Evolutionary conservation across 1,140 invertebrate genomes (phyloP).

Genomic region (Tetramorium alpestre): DNA sequence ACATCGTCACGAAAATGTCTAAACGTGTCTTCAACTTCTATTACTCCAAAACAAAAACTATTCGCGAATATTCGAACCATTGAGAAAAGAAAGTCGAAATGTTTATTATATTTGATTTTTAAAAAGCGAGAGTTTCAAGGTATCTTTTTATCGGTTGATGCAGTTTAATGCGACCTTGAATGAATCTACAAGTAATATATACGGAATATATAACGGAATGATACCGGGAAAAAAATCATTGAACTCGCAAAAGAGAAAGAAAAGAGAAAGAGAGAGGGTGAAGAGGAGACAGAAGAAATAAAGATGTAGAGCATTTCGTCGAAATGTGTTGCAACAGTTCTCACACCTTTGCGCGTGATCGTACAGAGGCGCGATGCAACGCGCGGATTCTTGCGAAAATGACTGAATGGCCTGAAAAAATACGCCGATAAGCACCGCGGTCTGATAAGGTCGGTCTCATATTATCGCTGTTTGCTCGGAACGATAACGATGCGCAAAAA

Average conservation of each 20-base stretch:
- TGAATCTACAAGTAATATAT: neutral
- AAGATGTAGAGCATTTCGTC: neutral
- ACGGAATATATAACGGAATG: neutral
- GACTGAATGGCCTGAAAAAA: conserved; percentile 83
- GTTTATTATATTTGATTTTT: neutral
- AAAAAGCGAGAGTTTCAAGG: neutral
- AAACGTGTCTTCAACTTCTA: neutral
- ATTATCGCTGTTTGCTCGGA: conserved; percentile 82
- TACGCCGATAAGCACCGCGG: conserved; percentile 77
- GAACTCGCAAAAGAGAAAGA: neutral
- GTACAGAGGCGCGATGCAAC: conserved; percentile 70
- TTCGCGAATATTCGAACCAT: neutral
- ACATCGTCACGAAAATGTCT: neutral
- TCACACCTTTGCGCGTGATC: conserved; percentile 59
- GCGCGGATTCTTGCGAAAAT: conserved; percentile 82
- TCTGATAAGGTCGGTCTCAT: conserved; percentile 78
- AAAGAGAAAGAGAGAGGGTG: neutral
- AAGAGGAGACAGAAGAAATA: neutral
- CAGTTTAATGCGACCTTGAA: conserved; percentile 1
- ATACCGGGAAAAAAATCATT: conserved; percentile 1
- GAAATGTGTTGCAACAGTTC: conserved; percentile 71
- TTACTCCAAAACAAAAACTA: neutral
- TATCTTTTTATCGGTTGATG: conserved; percentile 7
- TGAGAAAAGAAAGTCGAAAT: neutral
- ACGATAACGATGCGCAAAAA: conserved; percentile 83